Evolutionary conservation across 2,797 vertebrate genomes (phyloP), one percentile per base, ranked within the genome.

Genomic region (Catharus ustulatus): DNA sequence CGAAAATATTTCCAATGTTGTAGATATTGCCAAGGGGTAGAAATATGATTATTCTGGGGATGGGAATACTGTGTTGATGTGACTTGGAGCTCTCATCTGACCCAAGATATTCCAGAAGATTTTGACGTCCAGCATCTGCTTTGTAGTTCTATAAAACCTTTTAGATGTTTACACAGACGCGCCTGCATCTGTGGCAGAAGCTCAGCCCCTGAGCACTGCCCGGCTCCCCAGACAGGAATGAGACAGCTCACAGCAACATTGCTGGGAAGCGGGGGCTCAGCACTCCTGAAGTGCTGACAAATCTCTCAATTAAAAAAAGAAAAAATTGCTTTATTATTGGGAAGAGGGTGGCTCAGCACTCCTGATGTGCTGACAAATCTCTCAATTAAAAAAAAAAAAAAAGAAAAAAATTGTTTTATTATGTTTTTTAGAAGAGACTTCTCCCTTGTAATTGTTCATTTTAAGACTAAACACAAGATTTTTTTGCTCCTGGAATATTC

Each of bases 51-150:
- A 42, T n/a, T 48, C 8, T 20, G 8, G 15, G 9, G 1, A 14
- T 1, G 2, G 4, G n/a, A 57, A 30, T 19, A 12, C 22, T 45
- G 2, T 27, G 9, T 87, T 87, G 54, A 27, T 0, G 0, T 66
- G 59, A 54, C 61, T 43, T 34, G 15, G 61, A 51, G 57, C 23
- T 54, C 15, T n/a, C 34, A 23, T 69, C 15, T 42, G 49, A 54
- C 20, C 46, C 29, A 13, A 49, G 29, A 49, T 77, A 32, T 6
- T 85, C 20, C 42, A 42, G 54, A 66, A 75, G 49, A 32, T 85
- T 68, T 64, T 78, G 14, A 30, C 68, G 46, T 34, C 36, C 30
- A 11, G 54, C 24, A 20, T 80, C 57, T 93, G 57, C 54, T 80
- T 61, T 72, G 49, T 57, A 40, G 68, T 74, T 73, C 1, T 29